Percentiles rank a stretch among this genome's conserved stretches.
Conservation (phyloP, 2,113 vertebrate species). For the Casuarius casuarius region DNA sequence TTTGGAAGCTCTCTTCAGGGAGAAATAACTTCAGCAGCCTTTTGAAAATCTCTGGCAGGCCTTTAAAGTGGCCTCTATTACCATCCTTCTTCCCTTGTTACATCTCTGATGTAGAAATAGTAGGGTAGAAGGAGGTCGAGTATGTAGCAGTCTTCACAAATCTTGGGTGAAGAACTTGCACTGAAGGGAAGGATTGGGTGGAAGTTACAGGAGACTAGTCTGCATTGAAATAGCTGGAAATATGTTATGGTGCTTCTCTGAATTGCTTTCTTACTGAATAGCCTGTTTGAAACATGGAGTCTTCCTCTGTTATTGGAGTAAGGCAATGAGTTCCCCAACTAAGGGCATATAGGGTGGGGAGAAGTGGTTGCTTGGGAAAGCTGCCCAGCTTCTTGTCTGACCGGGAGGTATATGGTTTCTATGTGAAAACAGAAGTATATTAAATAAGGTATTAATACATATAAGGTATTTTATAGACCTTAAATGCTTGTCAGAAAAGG, state of each 20-base stretch:
- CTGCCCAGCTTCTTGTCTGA: not conserved
- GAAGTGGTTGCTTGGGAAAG: not conserved
- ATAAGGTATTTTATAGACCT: not conserved
- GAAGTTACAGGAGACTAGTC: not conserved
- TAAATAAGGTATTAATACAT: not conserved
- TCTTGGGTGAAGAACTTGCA: not conserved
- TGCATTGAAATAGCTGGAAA: not conserved
- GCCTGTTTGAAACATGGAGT: not conserved
- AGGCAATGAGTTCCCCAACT: not conserved
- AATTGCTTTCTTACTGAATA: not conserved
- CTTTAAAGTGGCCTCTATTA: not conserved
- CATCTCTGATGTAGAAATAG: not conserved
- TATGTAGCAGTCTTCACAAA: not conserved
- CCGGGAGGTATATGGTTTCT: not conserved
- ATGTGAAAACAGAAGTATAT: not conserved
- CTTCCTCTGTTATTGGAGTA: not conserved
- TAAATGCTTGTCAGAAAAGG: not conserved
- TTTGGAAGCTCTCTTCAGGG: not conserved
- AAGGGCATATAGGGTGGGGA: not conserved
- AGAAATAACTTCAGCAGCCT: not conserved
- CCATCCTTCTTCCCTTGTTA: not conserved
- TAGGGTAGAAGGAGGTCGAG: not conserved
- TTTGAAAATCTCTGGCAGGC: not conserved
- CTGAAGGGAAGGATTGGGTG: not conserved
- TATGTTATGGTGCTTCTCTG: not conserved